phyloP scores from a whole-genome alignment of 2,797 vertebrate species.

The Poeciliopsis turneri region DNA sequence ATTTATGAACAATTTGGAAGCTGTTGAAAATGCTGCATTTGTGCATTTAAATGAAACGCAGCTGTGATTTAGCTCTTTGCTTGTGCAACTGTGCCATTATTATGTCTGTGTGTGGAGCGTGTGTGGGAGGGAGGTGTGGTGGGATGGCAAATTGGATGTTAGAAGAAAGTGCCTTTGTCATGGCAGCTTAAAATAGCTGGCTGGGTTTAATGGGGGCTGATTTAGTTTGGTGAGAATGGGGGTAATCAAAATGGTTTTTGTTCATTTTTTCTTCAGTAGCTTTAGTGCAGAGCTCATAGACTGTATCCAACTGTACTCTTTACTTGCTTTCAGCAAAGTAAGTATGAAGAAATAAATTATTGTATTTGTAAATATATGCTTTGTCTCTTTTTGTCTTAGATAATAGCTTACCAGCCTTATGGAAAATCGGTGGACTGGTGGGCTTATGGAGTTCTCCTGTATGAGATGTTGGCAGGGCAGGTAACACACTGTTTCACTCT shows the following conservation, averaged over 20 bases:
- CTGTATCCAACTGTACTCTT: not conserved
- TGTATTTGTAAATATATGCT: not conserved
- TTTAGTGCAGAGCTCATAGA: not conserved
- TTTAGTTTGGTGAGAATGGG: slow-evolving; percentile 28
- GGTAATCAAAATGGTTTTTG: slow-evolving; percentile 14
- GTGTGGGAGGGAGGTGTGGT: slow-evolving; percentile 52
- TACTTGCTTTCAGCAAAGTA: not conserved
- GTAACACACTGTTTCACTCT: slow-evolving; percentile 66
- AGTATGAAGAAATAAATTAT: not conserved
- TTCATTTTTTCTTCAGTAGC: slow-evolving; percentile 9
- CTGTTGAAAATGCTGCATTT: slow-evolving; percentile 32
- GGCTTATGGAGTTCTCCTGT: slow-evolving; percentile 97
- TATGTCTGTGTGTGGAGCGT: slow-evolving; percentile 31
- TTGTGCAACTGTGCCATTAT: slow-evolving; percentile 32
- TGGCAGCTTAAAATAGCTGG: slow-evolving; percentile 64
- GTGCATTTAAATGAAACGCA: slow-evolving; percentile 32
- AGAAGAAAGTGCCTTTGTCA: slow-evolving; percentile 65
- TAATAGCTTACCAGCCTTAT: slow-evolving; percentile 98
- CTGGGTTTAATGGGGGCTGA: slow-evolving; percentile 53
- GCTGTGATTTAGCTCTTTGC: slow-evolving; percentile 44
- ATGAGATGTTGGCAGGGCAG: slow-evolving; percentile 99
- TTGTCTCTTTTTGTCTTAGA: slow-evolving; percentile 78
- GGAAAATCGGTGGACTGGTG: slow-evolving; percentile 99
- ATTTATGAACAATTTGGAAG: slow-evolving; percentile 16
- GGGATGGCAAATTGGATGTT: slow-evolving; percentile 65